Evolutionary conservation across 2,113 vertebrate genomes (phyloP).

Genomic region (Irena cyanogastra): DNA sequence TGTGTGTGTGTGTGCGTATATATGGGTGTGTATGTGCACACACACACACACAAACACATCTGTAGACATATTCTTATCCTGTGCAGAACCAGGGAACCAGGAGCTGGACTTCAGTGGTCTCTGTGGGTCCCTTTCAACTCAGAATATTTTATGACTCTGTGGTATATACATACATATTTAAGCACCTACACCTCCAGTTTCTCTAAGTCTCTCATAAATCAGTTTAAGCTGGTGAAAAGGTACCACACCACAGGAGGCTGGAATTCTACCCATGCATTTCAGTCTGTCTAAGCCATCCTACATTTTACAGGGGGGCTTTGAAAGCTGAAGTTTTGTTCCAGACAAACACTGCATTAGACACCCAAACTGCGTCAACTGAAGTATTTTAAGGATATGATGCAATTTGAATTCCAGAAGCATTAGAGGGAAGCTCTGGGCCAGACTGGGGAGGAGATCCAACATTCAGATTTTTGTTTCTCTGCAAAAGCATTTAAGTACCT

Average conservation of each 20-base stretch:
- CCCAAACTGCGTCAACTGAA: neutral
- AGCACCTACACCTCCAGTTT: neutral
- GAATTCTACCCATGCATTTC: neutral
- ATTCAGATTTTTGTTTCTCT: neutral
- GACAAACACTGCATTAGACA: neutral
- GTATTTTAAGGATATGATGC: neutral
- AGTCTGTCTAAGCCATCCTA: neutral
- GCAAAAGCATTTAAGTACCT: neutral
- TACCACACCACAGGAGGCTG: neutral
- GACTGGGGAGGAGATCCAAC: neutral
- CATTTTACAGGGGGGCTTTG: neutral
- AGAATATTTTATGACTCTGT: neutral
- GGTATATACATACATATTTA: fast-evolving
- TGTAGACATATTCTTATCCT: neutral
- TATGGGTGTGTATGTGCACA: too few species aligned
- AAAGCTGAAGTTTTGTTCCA: neutral
- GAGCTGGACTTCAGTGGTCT: neutral
- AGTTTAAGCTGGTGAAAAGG: neutral
- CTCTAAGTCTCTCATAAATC: neutral
- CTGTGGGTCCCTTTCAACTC: neutral
- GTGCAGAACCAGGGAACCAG: neutral
- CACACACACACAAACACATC: fast-evolving
- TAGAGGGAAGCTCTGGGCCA: neutral
- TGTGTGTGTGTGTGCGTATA: too few species aligned
- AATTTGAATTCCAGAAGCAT: neutral